Base-by-base conservation (phyloP, 2,113 vertebrate species). In the Cochlearius cochlearius region DNA sequence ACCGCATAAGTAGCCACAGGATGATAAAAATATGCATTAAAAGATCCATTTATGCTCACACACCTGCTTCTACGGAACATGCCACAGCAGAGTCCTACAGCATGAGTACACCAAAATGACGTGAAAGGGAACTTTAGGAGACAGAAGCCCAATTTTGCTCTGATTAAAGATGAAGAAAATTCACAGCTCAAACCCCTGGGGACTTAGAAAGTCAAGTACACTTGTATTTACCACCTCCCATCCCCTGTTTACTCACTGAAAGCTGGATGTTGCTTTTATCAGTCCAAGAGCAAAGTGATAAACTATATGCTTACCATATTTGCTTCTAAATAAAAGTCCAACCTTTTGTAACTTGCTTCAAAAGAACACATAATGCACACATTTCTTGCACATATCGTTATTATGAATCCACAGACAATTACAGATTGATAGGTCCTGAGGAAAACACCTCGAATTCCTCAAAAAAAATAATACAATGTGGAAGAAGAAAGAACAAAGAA, bases 321-420 rank as follows among this genome's bases (percentile, higher is more conserved):
- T 75, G 88, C 62, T 58, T 69, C 59, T 68, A 73, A 62, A 72
- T 15, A 12, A n/a, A 36, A 59, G 11, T 5, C 32, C 13, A 25
- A 2, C 4, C 38, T 43, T 72, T 67, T 43, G 11, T 41, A 36
- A 43, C 9, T 38, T 50, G 59, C 21, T 56, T 78, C 34, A 71
- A 64, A 87, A 80, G 38, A 63, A 87, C 8, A 62, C 9, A 10
- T 25, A 34, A 56, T 6, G 15, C n/a, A 50, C 6, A 21, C 1
- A 16, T 27, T 77, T 50, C 45, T 47, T 66, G 34, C 15, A 58
- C 4, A 0, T 25, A 27, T 22, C 1, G 0, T 39, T 34, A 7
- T 32, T 79, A 3, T 13, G 39, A 87, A 63, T 52, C 7, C 52
- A 76, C 34, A 66, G 66, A 15, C n/a, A 91, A 53, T 3, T 62